These are phyloP conservation scores for Loxodonta africana DNA, from an alignment of 2,113 vertebrate species.

Conservation along the genomic window DNA sequence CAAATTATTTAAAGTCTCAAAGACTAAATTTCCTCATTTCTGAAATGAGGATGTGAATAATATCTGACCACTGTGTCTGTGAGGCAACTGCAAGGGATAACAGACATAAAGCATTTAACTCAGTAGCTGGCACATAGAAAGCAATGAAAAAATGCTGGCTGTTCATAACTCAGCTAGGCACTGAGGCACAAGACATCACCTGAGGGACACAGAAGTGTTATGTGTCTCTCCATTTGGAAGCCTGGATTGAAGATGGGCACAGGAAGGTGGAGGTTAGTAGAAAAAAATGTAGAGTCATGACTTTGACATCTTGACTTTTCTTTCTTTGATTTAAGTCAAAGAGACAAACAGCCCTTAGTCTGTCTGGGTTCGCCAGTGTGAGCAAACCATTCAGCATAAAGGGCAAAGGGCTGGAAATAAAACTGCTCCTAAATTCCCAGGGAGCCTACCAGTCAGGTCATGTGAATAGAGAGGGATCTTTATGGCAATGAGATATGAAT, in stretches of 20 bases:
- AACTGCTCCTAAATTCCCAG: not conserved
- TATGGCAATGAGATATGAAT: not conserved
- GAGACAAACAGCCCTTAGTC: not conserved
- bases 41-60: not conserved
- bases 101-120: not conserved
- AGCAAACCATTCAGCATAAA: not conserved
- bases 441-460: not conserved
- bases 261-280: not conserved
- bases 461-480: not conserved
- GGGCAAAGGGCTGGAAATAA: not conserved
- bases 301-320: not conserved
- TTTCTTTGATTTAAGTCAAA: constrained; percentile 1
- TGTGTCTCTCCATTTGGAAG: not conserved
- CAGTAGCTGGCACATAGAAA: not conserved
- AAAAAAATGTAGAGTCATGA: not conserved
- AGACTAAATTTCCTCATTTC: not conserved
- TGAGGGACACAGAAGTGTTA: not conserved
- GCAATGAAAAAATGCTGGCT: not conserved
- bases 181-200: not conserved
- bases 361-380: not conserved
- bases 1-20: not conserved
- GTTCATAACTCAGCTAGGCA: not conserved
- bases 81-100: not conserved
- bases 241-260: not conserved
- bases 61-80: not conserved